Percentiles rank a stretch among this genome's conserved stretches.
Evolutionary conservation across 2,888 invertebrate genomes (phyloP).

Genomic region (Epistrophella euchroma): DNA sequence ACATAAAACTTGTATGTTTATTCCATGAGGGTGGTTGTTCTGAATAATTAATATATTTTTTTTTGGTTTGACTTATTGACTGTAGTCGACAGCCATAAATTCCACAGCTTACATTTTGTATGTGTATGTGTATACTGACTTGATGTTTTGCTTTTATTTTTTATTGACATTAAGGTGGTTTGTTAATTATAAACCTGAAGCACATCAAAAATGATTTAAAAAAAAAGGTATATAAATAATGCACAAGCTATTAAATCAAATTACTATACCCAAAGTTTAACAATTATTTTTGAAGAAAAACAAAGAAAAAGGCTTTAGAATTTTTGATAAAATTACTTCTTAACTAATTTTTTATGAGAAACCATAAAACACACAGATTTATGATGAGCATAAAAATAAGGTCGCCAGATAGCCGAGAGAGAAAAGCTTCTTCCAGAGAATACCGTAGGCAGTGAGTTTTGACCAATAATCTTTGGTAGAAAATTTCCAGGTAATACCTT

Average conservation of each 20-base stretch:
- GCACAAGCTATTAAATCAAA: neutral
- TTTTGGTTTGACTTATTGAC: neutral
- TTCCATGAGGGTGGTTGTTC: neutral
- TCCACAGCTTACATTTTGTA: neutral
- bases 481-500: neutral
- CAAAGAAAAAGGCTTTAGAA: constrained; percentile 1
- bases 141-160: neutral
- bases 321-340: constrained; percentile 26
- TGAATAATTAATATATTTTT: neutral
- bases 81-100: neutral
- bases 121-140: neutral
- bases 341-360: constrained; percentile 35
- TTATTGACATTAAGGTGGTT: constrained; percentile 21
- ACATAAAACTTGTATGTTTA: neutral
- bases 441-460: neutral
- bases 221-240: constrained; percentile 1
- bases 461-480: constrained; percentile 3
- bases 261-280: neutral
- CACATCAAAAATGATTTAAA: constrained; percentile 1
- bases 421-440: neutral
- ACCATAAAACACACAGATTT: constrained; percentile 25
- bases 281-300: neutral
- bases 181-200: constrained; percentile 22
- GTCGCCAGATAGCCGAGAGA: constrained; percentile 6
- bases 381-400: constrained; percentile 21